These are phyloP conservation scores for Notothenia rossii DNA, from an alignment of 2,113 vertebrate genomes.

Conservation along the genomic window DNA sequence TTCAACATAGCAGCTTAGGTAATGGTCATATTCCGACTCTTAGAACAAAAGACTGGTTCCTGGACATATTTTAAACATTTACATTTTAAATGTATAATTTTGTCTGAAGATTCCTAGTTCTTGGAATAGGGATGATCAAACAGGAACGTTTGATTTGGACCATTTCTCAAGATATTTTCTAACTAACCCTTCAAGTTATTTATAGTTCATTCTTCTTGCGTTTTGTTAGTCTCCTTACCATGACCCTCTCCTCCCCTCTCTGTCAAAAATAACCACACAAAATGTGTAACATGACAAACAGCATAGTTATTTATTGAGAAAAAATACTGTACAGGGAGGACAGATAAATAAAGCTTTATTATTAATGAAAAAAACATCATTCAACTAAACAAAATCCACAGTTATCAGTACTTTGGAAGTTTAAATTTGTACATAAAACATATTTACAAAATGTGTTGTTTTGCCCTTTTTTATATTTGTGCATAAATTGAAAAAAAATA, in stretches of 20 bases:
- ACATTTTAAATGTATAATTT: too few species aligned
- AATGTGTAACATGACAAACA: slow-evolving; percentile 27
- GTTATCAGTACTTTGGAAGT: slow-evolving; percentile 86
- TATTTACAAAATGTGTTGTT: slow-evolving; percentile 87
- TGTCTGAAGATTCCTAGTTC: too few species aligned
- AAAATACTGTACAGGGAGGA: slow-evolving; percentile 73
- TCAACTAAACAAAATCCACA: slow-evolving; percentile 75
- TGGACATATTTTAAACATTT: too few species aligned
- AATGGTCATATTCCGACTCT: too few species aligned
- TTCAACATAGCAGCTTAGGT: too few species aligned
- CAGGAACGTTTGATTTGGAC: too few species aligned
- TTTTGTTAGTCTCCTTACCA: too few species aligned
- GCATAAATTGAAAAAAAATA: slow-evolving; percentile 69
- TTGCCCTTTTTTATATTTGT: slow-evolving; percentile 74
- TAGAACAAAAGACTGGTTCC: too few species aligned
- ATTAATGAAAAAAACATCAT: slow-evolving; percentile 55
- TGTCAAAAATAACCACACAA: slow-evolving; percentile 5
- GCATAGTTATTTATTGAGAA: slow-evolving; percentile 86
- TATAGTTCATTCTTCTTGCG: not conserved
- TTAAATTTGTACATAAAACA: slow-evolving; percentile 91
- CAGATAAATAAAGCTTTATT: slow-evolving; percentile 93
- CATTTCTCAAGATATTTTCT: too few species aligned
- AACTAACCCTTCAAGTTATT: not conserved
- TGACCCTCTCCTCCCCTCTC: not conserved
- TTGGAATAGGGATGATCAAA: too few species aligned